These are phyloP conservation scores for Agrochola lota DNA, from an alignment of 2,888 invertebrate genomes.

Conservation along the genomic window DNA sequence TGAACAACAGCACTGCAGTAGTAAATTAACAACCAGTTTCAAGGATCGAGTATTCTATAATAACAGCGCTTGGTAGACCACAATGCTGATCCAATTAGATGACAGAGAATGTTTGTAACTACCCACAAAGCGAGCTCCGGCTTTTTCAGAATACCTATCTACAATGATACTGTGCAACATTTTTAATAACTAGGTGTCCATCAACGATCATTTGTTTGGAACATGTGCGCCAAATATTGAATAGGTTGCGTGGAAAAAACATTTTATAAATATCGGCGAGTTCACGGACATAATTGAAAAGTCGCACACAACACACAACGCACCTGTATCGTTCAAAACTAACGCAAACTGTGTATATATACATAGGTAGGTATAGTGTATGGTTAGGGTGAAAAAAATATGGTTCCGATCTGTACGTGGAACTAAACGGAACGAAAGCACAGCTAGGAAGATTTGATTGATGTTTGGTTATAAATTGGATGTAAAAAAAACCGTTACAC, in stretches of 20 bases:
- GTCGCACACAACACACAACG: constrained; percentile 68
- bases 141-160: constrained; percentile 23
- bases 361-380: neutral
- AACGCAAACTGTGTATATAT: constrained; percentile 33
- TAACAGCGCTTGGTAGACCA: neutral
- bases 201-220: constrained; percentile 61
- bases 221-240: constrained; percentile 61
- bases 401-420: neutral
- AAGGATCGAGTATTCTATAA: neutral
- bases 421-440: neutral
- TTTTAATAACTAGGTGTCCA: constrained; percentile 62
- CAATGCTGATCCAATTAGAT: constrained; percentile 24
- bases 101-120: constrained; percentile 4
- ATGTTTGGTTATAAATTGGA: too few relatives aligned
- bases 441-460: neutral
- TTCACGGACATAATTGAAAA: constrained; percentile 76
- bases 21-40: neutral
- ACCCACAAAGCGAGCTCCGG: neutral
- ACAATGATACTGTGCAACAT: constrained; percentile 43
- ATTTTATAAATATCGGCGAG: constrained; percentile 69
- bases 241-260: constrained; percentile 58
- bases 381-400: neutral
- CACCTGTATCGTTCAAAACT: constrained; percentile 48
- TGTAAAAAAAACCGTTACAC: neutral
- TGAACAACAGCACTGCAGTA: neutral